A percentile compares a stretch with the other conserved stretches of the same genome.
Evolutionary conservation across 2,113 vertebrate genomes (phyloP).

Genomic region (Nothocercus julius): DNA sequence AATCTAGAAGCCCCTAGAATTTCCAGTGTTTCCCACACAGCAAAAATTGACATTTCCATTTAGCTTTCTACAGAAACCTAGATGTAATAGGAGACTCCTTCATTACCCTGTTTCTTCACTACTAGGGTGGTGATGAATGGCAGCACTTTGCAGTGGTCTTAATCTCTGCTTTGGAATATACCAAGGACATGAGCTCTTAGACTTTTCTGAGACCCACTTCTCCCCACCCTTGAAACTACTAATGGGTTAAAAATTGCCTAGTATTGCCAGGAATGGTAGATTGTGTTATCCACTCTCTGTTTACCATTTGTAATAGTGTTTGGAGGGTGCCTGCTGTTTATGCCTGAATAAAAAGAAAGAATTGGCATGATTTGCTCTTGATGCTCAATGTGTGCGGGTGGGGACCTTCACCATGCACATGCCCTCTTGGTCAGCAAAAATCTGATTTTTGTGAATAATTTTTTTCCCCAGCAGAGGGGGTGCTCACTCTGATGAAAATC

Average conservation of each 20-base stretch:
- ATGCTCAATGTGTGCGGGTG: not conserved
- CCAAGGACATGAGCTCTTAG: too few relatives aligned
- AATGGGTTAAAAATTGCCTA: not conserved
- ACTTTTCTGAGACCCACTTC: not conserved
- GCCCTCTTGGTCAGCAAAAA: not conserved
- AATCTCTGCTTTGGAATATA: not conserved
- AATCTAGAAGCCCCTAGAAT: not conserved
- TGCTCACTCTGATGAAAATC: slow-evolving; percentile 6
- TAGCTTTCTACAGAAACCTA: not conserved
- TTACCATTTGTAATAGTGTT: not conserved
- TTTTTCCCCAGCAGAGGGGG: slow-evolving; percentile 66
- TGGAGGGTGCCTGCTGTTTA: not conserved
- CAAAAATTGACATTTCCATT: not conserved
- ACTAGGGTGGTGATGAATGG: not conserved
- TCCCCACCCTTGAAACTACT: not conserved
- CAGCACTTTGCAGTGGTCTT: not conserved
- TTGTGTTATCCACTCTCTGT: rapidly evolving
- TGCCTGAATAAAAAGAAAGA: not conserved
- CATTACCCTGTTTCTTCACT: not conserved
- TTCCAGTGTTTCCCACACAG: not conserved
- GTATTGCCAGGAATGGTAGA: not conserved
- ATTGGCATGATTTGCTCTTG: too few relatives aligned
- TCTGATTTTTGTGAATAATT: not conserved
- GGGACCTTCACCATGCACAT: not conserved
- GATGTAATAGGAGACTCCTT: rapidly evolving